Base-by-base conservation (phyloP, 2,888 invertebrate genomes). In the Drosophila borealis region DNA sequence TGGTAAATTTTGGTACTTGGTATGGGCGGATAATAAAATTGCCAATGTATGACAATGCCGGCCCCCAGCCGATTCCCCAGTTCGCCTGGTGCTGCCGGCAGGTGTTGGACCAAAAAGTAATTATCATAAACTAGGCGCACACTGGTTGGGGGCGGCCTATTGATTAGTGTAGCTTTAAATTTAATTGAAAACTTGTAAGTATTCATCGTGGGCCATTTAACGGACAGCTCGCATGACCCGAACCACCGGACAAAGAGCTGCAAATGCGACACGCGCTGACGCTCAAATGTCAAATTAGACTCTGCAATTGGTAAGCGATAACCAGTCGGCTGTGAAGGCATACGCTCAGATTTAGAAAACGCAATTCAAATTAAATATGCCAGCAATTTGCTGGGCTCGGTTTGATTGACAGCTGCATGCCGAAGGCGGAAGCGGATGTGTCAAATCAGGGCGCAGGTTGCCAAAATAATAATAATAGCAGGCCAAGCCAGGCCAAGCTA, bases 391-490 rank as follows among this genome's bases (percentile, higher is more conserved):
- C 50, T 39, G 17, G 29, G 44, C 57, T 60, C 56, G 48, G 21
- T 64, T 80, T 88, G 85, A 88, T 86, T 88, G 85, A 82, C 88
- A 81, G 81, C 54, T 69, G 63, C 66, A 73, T 41, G 59, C 33
- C 65, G 64, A 62, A 49, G 67, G 67, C 84, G 78, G 81, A 80
- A 82, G 57, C 85, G 88, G 84, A 84, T 78, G 75, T 82, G 78
- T 77, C 71, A 67, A 65, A 70, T 64, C 68, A 55, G 68, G 57
- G 45, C 50, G 48, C 77, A 72, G 78, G 73, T 75, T 75, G 66
- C 57, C 55, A 68, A 17, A 33, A 41, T 80, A 78, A 80, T 80
- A 78, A 80, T 85, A 55, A 67, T 55, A 50, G 45, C 56, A 11
- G 48, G n/a, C 21, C 42, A 9, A 17, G 19, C 42, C 25, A 29